Evolutionary conservation across 2,888 invertebrate species (phyloP).

Genomic region (Meta bourneti): DNA sequence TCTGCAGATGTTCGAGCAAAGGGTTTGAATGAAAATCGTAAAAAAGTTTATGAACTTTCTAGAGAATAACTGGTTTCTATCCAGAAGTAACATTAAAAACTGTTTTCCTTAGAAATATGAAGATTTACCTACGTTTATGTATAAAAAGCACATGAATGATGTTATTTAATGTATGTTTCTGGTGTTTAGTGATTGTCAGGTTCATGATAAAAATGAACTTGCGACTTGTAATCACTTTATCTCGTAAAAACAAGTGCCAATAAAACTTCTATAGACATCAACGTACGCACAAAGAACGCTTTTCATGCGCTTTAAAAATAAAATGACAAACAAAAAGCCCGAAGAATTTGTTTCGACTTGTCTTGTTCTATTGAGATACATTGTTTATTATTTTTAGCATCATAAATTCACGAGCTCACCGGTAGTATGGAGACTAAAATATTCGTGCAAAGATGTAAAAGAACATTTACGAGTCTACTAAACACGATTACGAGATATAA

Average conservation of each 20-base stretch:
- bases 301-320: not conserved
- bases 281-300: no score
- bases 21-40: no score
- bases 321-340: not conserved
- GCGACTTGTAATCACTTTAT: not conserved
- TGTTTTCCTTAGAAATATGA: no score
- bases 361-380: not conserved
- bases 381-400: not conserved
- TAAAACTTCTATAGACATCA: not conserved
- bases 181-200: no score
- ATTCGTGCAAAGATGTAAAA: not conserved
- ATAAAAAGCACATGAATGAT: no score
- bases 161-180: no score
- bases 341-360: not conserved
- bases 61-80: no score
- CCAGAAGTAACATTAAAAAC: no score
- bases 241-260: not conserved
- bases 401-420: not conserved
- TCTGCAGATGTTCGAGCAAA: no score
- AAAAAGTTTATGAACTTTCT: no score
- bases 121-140: no score
- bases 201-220: not conserved
- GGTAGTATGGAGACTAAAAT: not conserved
- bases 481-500: not conserved
- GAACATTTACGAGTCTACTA: not conserved